Evolutionary conservation across 2,888 invertebrate species (phyloP).

Genomic region (Andricus quercusramuli): DNA sequence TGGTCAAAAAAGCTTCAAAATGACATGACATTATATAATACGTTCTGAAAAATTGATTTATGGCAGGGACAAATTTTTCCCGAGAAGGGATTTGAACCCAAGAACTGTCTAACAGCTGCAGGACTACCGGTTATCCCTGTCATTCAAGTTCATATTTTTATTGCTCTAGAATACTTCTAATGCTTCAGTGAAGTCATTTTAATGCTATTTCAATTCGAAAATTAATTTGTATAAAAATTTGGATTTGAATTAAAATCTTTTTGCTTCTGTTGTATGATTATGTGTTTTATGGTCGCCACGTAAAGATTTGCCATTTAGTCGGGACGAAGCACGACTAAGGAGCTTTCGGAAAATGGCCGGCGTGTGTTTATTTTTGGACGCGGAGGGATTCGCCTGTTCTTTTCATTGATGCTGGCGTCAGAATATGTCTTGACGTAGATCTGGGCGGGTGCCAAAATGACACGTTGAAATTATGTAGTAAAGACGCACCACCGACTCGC

Average conservation of each 20-base stretch:
- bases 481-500: conserved; percentile 18
- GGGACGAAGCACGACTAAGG: background rate
- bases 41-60: background rate
- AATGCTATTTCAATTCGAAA: too few species aligned
- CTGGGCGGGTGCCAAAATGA: conserved; percentile 68
- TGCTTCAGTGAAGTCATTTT: too few species aligned
- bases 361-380: conserved; percentile 19
- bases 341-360: conserved; percentile 16
- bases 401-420: conserved; percentile 75
- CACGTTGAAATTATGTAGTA: conserved; percentile 40
- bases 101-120: too few species aligned
- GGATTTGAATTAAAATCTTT: too few species aligned
- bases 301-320: background rate
- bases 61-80: background rate
- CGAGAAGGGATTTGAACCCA: background rate
- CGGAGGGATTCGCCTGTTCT: conserved; percentile 43
- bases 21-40: background rate
- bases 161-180: too few species aligned
- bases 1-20: background rate
- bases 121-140: too few species aligned
- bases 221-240: too few species aligned
- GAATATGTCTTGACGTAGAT: conserved; percentile 70
- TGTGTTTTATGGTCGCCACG: background rate
- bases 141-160: too few species aligned
- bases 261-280: background rate